Conservation (phyloP, 2,888 invertebrate genomes). For the Biston betularia region DNA sequence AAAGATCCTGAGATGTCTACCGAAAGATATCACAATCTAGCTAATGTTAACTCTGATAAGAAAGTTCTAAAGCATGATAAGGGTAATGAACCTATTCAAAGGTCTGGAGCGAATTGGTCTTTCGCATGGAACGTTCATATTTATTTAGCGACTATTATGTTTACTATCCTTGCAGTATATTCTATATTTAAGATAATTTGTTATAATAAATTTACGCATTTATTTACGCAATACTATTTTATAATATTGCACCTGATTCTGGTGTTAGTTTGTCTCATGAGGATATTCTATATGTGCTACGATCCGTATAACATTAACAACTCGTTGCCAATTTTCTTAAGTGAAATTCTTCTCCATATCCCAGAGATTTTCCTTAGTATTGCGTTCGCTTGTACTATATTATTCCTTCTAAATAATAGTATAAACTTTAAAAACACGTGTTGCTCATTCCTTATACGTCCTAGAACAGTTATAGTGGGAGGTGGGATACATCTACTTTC, state of each 20-base stretch:
- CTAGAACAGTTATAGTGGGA: conserved; percentile 91
- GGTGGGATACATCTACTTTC: conserved; percentile 92
- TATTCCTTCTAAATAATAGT: conserved; percentile 94
- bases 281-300: conserved; percentile 95
- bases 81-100: conserved; percentile 71
- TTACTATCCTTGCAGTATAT: conserved; percentile 93
- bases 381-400: conserved; percentile 95
- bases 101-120: conserved; percentile 89
- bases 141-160: conserved; percentile 94
- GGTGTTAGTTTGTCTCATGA: conserved; percentile 92
- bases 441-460: conserved; percentile 90
- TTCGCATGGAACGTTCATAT: conserved; percentile 97
- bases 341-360: conserved; percentile 93
- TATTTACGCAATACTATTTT: conserved; percentile 95
- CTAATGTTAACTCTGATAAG: conserved; percentile 86
- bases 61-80: conserved; percentile 79
- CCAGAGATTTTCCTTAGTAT: conserved; percentile 95
- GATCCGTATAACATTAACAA: conserved; percentile 96
- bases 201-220: conserved; percentile 94
- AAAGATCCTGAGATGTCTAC: conserved; percentile 83
- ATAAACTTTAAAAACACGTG: conserved; percentile 90
- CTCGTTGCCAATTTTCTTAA: conserved; percentile 91
- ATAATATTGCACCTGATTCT: conserved; percentile 93
- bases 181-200: conserved; percentile 95
- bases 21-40: conserved; percentile 86